These are phyloP conservation scores for Galerucella pusilla DNA, from an alignment of 2,888 invertebrate genomes.

Conservation along the genomic window DNA sequence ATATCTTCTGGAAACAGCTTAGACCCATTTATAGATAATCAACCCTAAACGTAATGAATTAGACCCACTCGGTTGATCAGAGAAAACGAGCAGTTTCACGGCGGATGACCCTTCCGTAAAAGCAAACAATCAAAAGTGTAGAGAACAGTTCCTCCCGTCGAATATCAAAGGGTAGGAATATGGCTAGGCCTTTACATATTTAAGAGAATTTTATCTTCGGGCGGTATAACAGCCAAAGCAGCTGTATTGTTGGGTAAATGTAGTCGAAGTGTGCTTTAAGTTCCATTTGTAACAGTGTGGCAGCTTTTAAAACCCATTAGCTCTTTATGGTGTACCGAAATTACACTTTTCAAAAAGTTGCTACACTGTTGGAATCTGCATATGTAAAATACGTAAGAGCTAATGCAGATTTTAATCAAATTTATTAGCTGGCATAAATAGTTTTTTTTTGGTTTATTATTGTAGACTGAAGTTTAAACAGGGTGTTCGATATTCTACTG, in stretches of 20 bases:
- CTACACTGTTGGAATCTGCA: slow-evolving; percentile 35
- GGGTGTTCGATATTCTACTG: not conserved
- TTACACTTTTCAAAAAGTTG: slow-evolving; percentile 40
- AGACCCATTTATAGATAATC: not conserved
- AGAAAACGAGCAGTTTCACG: slow-evolving; percentile 22
- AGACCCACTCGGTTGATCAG: slow-evolving; percentile 19
- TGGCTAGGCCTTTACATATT: slow-evolving; percentile 20
- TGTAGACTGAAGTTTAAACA: too few species aligned
- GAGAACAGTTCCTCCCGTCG: slow-evolving; percentile 6
- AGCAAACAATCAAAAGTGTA: slow-evolving; percentile 29
- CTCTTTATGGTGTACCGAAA: slow-evolving; percentile 42
- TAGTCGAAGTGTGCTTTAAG: slow-evolving; percentile 40
- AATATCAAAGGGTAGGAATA: slow-evolving; percentile 19
- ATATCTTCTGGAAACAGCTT: too few species aligned
- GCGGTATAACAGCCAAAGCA: slow-evolving; percentile 24
- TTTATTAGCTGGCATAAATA: slow-evolving; percentile 9
- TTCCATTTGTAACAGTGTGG: slow-evolving; percentile 38
- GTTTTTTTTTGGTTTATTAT: not conserved
- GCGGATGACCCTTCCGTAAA: slow-evolving; percentile 29
- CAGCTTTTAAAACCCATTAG: slow-evolving; percentile 43
- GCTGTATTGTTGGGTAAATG: slow-evolving; percentile 42
- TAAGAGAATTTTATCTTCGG: slow-evolving; percentile 22
- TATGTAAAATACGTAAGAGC: slow-evolving; percentile 25
- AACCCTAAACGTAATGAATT: slow-evolving; percentile 26
- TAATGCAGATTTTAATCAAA: slow-evolving; percentile 6